Base-by-base conservation (phyloP, 2,888 invertebrate species). In the Bibio marci region DNA sequence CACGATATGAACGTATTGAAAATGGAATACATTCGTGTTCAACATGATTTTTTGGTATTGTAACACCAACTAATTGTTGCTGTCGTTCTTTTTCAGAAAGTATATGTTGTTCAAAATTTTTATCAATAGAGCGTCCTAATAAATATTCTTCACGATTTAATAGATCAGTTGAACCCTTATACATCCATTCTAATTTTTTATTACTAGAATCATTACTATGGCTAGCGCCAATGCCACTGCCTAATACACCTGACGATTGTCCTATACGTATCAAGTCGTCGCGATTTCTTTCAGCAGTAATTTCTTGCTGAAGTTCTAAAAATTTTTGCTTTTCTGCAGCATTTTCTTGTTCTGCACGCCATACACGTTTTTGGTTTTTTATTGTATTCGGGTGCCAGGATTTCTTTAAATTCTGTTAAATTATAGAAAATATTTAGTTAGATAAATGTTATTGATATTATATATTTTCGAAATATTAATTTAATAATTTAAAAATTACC, bases 171-270 rank as follows among this genome's bases (percentile, higher is more conserved):
- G 52, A 52, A 17, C 53, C 74, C 67, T 86, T 81, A 55, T 88
- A 87, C 86, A 87, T 87, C 87, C 87, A 88, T 55, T 85, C 80
- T 38, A 88, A 59, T 45, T 83, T 77, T 41, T 71, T 67, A 11
- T 59, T 59, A 34, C 66, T 54, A 13, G 56, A 55, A 22, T 22
- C 22, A 8, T 6, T 8, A 4, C 4, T 6, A 22, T 8, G 22
- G 8, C 8, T 22, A 22, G 5, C 4, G 5, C 22, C 22, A 22
- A 8, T 6, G 8, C 5, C 4, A 22, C 8, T 22, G 8, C 8
- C 30, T 49, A 62, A 58, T 14, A 63, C 67, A 44, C 63, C 71
- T 35, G 69, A 64, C 3, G 62, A 59, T 62, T 72, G 54, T 37
- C 73, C 69, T 39, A 73, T 63, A 34, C 70, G 67, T 40, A 70